These are phyloP conservation scores for Silurus aristotelis DNA, from an alignment of 2,797 vertebrate species.

Conservation along the genomic window DNA sequence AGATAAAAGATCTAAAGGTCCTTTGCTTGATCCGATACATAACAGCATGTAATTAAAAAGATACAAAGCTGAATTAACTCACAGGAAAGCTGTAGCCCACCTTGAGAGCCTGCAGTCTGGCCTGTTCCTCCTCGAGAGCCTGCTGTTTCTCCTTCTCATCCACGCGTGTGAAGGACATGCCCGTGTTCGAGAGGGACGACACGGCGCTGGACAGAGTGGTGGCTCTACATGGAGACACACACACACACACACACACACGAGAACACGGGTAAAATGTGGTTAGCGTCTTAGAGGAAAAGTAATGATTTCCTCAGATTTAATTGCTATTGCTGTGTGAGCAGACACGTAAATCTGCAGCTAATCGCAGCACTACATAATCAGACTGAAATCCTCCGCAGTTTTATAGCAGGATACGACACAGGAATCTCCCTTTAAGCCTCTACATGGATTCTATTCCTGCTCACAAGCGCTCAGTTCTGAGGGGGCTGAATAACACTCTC, in stretches of 20 bases:
- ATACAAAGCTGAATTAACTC: background rate
- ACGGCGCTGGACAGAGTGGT: slow-evolving; percentile 88
- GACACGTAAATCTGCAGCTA: slow-evolving; percentile 13
- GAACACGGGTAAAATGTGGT: slow-evolving; percentile 3
- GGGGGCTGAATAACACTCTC: background rate
- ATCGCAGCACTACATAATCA: slow-evolving; percentile 25
- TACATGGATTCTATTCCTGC: slow-evolving; percentile 10
- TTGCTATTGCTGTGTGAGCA: slow-evolving; percentile 2
- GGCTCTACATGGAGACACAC: slow-evolving; percentile 71
- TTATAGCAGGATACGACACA: background rate
- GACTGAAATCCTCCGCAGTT: slow-evolving; percentile 7
- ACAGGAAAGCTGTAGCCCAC: slow-evolving; percentile 61
- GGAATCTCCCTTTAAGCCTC: background rate
- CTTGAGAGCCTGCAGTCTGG: slow-evolving; percentile 87
- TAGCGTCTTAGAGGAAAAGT: background rate
- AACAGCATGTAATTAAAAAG: background rate
- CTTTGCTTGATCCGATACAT: background rate
- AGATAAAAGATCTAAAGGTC: no score
- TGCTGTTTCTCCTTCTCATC: slow-evolving; percentile 91
- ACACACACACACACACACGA: background rate
- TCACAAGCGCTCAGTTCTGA: background rate
- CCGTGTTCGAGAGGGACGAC: slow-evolving; percentile 87
- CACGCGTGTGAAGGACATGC: slow-evolving; percentile 90
- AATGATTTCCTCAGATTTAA: slow-evolving; percentile 30
- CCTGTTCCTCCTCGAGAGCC: slow-evolving; percentile 89